A percentile compares a stretch with the other conserved stretches of the same genome.
These are phyloP conservation scores for Simalia tracyae DNA, from an alignment of 2,797 vertebrate species.

Conservation along the genomic window DNA sequence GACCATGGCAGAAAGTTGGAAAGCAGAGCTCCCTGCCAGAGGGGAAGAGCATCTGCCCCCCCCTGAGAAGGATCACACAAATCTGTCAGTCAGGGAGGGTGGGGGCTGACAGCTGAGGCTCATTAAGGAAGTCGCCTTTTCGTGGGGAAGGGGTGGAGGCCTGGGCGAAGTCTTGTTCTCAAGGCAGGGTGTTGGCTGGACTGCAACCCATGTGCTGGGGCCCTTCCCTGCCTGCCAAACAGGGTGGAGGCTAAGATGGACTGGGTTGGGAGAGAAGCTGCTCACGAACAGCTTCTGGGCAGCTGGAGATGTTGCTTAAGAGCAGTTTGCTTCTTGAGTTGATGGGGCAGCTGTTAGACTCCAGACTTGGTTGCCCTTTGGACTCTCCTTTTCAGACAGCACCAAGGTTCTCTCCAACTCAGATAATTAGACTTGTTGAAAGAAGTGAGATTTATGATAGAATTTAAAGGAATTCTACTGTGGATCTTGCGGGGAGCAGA, in stretches of 20 bases:
- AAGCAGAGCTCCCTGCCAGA: not conserved
- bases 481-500: not conserved
- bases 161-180: constrained; percentile 35
- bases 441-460: not conserved
- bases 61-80: constrained; percentile 52
- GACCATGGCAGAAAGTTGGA: constrained; percentile 5
- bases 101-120: constrained; percentile 45
- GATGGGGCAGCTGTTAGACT: not conserved
- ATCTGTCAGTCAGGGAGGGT: constrained; percentile 56
- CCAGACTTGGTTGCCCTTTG: not conserved
- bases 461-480: not conserved
- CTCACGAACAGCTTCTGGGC: not conserved
- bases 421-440: not conserved
- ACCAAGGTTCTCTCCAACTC: not conserved
- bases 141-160: constrained; percentile 25
- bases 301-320: not conserved
- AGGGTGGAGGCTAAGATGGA: constrained; percentile 2
- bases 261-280: not conserved
- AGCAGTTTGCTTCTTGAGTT: not conserved
- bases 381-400: not conserved
- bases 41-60: constrained; percentile 50
- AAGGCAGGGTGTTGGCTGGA: constrained; percentile 27
- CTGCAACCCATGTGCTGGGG: constrained; percentile 1
- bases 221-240: not conserved
- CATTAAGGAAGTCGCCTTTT: constrained; percentile 50